Base-by-base conservation (phyloP, 2,797 vertebrate species). In the Sebastes iracundus region DNA sequence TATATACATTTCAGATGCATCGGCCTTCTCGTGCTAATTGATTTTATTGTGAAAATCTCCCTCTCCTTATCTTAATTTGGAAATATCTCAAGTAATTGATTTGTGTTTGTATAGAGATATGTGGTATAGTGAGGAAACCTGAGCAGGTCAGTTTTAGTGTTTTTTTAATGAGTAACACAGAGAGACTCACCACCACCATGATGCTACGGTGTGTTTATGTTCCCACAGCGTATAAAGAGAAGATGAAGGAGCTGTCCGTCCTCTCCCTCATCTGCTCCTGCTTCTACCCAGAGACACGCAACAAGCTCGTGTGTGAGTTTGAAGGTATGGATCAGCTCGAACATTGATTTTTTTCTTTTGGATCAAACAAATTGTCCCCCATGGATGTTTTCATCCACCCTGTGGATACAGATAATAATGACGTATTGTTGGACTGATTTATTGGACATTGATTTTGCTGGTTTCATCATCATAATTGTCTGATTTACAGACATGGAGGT, bases 221-320 rank as follows among this genome's bases (percentile, higher is more conserved):
- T 76, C 89, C 93, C 80, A 10, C 96, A 99, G 98, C 98, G 78
- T 99, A 99, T 96, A 99, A 98, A 94, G 98, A 99, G 96, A 99
- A 99, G 96, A 99, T 99, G 98, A 99, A 99, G 97, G 98, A 99
- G 94, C 88, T 99, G 63, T 99, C 98, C 0, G 96, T 99, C 91
- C 94, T 99, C 87, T 99, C 98, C 0, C 96, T 99, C 90, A 97
- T 99, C 93, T 99, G 98, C 81, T 99, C 98, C 92, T 99, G 98
- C 94, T 98, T 99, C 94, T 97, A 98, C 93, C 96, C 97, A n/a
- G 97, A 99, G 92, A 88, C 97, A 14, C 98, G 97, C 75, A 97
- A 98, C 84, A 99, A 97, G 73, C 96, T 97, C 72, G 92, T 97
- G 87, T 96, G 95, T 80, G 97, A 99, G 87, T 98, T 98, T 86